Evolutionary conservation across 2,797 vertebrate genomes (phyloP).

Genomic region (Allobates femoralis): DNA sequence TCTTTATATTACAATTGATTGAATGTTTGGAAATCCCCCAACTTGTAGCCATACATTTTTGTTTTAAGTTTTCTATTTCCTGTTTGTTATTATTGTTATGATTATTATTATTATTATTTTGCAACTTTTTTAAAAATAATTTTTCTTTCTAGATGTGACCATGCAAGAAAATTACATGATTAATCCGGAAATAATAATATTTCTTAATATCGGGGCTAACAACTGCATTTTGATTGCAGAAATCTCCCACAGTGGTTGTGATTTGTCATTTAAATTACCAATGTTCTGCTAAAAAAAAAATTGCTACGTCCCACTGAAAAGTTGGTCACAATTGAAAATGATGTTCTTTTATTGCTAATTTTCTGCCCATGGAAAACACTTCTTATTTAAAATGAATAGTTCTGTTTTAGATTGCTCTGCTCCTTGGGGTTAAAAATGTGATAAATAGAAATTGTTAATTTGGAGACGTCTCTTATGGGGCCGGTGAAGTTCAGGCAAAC

Average conservation of each 20-base stretch:
- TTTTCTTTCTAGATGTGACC: constrained; percentile 1
- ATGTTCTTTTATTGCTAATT: constrained; percentile 51
- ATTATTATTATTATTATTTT: background rate
- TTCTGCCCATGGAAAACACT: constrained; percentile 34
- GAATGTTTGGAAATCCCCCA: background rate
- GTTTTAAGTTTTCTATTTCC: background rate
- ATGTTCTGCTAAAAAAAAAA: constrained; percentile 40
- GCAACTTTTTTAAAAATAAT: background rate
- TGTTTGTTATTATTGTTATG: background rate
- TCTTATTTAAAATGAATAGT: constrained; percentile 60
- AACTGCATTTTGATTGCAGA: constrained; percentile 38
- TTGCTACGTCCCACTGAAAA: constrained; percentile 53
- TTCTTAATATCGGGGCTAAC: constrained; percentile 33
- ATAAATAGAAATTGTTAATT: constrained; percentile 28
- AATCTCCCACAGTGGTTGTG: constrained; percentile 39
- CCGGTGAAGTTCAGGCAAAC: background rate
- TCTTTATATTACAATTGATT: background rate
- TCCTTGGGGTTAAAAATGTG: constrained; percentile 27
- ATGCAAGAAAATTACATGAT: constrained; percentile 22
- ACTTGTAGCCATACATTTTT: background rate
- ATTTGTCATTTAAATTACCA: constrained; percentile 58
- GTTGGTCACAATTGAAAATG: constrained; percentile 42
- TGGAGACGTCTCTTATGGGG: background rate
- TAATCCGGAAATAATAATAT: constrained; percentile 42
- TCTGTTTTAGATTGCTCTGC: constrained; percentile 4